These are phyloP conservation scores for Gonocerus acuteangulatus DNA, from an alignment of 2,888 invertebrate species.

Conservation along the genomic window DNA sequence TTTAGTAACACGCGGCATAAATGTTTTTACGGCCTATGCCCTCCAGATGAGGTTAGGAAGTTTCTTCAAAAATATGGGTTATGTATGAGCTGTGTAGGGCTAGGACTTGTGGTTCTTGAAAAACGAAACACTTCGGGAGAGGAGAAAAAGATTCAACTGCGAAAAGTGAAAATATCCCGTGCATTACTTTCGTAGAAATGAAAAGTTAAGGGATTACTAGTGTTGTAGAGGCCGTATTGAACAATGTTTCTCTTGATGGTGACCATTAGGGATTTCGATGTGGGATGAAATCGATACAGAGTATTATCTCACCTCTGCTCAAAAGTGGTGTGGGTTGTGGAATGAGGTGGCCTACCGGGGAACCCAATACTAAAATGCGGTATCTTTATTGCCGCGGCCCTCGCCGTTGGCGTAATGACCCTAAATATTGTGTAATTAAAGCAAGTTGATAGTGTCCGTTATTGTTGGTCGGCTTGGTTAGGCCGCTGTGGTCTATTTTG, in stretches of 20 bases:
- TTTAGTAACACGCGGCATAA: no score
- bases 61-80: no score
- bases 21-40: no score
- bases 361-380: slow-evolving; percentile 23
- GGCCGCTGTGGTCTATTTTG: slow-evolving; percentile 7
- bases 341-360: background rate
- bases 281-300: background rate
- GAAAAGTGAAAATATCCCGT: no score
- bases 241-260: background rate
- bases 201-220: no score
- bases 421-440: slow-evolving; percentile 34
- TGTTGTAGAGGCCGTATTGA: background rate
- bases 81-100: no score
- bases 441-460: slow-evolving; percentile 30
- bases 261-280: background rate
- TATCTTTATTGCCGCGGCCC: slow-evolving; percentile 21
- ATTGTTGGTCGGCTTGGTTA: slow-evolving; percentile 16
- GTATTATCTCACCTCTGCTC: slow-evolving; percentile 10
- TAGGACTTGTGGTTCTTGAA: no score
- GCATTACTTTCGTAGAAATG: no score
- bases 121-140: no score
- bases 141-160: no score
- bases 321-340: no score
- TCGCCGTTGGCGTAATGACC: slow-evolving; percentile 24
- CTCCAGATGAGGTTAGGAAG: no score